phyloP scores from a whole-genome alignment of 1,140 invertebrate species.

The Aporrectodea caliginosa region DNA sequence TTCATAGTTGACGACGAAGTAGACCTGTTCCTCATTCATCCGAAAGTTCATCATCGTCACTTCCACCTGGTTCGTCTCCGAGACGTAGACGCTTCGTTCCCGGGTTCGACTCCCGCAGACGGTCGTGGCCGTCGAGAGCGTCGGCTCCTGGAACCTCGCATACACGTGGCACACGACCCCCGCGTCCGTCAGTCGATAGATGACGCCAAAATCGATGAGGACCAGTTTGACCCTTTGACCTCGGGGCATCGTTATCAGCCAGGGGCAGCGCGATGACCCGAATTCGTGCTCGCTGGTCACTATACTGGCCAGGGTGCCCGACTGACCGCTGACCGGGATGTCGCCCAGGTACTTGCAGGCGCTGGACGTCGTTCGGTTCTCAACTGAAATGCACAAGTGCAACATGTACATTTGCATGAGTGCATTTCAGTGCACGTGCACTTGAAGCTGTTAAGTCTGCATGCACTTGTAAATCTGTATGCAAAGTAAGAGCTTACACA shows the following conservation, averaged over 20 bases:
- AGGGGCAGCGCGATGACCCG: conserved; percentile 26
- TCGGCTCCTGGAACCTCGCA: background rate
- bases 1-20: conserved; percentile 29
- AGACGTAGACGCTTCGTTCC: conserved; percentile 23
- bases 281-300: conserved; percentile 18
- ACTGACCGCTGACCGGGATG: background rate
- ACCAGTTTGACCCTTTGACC: conserved; percentile 31
- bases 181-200: background rate
- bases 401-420: background rate
- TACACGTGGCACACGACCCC: conserved; percentile 8
- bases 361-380: background rate
- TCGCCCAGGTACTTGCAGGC: conserved; percentile 12
- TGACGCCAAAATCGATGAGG: conserved; percentile 18
- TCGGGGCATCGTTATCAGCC: conserved; percentile 11
- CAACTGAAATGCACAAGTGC: background rate
- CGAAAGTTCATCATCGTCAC: conserved; percentile 12
- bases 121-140: conserved; percentile 9
- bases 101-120: conserved; percentile 27
- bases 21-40: conserved; percentile 8
- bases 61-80: conserved; percentile 25
- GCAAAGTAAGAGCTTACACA: background rate
- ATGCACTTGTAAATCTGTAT: background rate
- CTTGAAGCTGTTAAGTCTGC: background rate
- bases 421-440: no score
- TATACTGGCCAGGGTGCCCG: conserved; percentile 28